Base-by-base conservation (phyloP, 2,113 vertebrate species). In the Machaerirhynchus nigripectus region DNA sequence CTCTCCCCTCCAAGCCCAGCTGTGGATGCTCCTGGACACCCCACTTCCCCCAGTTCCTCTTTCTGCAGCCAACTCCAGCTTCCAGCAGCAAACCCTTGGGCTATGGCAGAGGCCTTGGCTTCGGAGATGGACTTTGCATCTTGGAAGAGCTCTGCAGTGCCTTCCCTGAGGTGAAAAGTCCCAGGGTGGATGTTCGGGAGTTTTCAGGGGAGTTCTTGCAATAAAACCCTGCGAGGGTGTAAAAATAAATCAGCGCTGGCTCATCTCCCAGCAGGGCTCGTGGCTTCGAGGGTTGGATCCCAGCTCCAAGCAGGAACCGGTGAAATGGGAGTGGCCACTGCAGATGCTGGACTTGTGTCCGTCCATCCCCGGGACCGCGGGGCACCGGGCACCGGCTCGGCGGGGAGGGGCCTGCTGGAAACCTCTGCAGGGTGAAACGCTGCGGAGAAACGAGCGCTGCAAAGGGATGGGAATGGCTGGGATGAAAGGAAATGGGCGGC, bases 241-340 rank as follows among this genome's bases (percentile, higher is more conserved):
- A 4, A 39, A 64, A 47, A 30, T 15, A 22, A 26, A 44, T 3
- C 20, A 23, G 50, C 2, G 0, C 23, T 39, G 64, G 50, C 31
- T 70, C 13, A 0, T 11, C 11, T 23, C 23, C 40, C 2, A 1
- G 5, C 2, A 0, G 50, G n/a, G 17, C 26, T 46, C 2, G 0
- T 3, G 33, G 76, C 11, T 76, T 17, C 28, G 9, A 2, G 50
- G 68, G 81, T 27, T 28, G 71, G 64, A 61, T 69, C 82, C 40
- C 59, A 39, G 68, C 53, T 46, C 57, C 19, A 0, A n/a, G 39
- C 10, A 84, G 69, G 40, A 81, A 10, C 13, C 0, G 1, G 30
- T 55, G 49, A 23, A 28, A 28, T 6, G 46, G 91, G 82, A 78
- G 78, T 0, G 3, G 64, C 3, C 7, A 23, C 44, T 8, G 59